Conservation (phyloP, 2,888 invertebrate genomes). For the Panopea generosa region DNA sequence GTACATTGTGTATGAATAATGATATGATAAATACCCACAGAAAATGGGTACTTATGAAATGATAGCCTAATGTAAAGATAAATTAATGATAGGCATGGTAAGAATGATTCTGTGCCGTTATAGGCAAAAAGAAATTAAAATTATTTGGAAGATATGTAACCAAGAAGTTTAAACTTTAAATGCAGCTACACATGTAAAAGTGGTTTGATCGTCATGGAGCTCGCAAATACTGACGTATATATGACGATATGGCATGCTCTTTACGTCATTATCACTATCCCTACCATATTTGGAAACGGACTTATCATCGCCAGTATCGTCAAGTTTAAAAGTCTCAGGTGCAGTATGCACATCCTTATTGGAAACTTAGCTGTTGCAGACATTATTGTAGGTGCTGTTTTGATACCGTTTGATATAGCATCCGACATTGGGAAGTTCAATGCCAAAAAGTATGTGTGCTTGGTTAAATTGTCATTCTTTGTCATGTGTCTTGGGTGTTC, state of each 20-base stretch:
- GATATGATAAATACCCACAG: too few species aligned
- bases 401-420: conserved; percentile 18
- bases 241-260: conserved; percentile 21
- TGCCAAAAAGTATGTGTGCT: conserved; percentile 22
- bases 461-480: conserved; percentile 20
- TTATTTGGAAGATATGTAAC: too few species aligned
- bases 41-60: too few species aligned
- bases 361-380: conserved; percentile 31
- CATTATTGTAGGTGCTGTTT: conserved; percentile 26
- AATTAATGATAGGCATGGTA: too few species aligned
- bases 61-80: too few species aligned
- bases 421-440: conserved; percentile 9
- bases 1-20: too few species aligned
- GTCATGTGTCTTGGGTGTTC: conserved; percentile 34
- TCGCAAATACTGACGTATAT: conserved; percentile 12
- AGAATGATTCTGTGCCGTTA: too few species aligned
- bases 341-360: conserved; percentile 25
- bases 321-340: conserved; percentile 14
- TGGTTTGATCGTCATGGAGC: too few species aligned
- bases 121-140: too few species aligned
- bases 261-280: conserved; percentile 18
- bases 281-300: conserved; percentile 29
- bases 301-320: conserved; percentile 16
- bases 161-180: too few species aligned
- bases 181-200: too few species aligned